phyloP scores from a whole-genome alignment of 2,888 invertebrate species.

The Cantharis lateralis region DNA sequence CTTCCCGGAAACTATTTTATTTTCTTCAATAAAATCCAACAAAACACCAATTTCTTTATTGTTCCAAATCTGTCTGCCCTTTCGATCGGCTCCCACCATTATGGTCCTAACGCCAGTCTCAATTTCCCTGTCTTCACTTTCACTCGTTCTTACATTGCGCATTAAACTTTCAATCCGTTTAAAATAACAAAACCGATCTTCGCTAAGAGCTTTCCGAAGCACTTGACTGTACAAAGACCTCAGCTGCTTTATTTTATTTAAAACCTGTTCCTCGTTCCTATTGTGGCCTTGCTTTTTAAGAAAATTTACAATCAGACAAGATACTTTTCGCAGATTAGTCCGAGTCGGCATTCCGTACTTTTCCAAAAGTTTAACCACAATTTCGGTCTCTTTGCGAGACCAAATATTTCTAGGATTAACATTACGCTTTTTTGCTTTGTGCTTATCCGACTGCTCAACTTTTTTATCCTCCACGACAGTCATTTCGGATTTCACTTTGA shows the following conservation, averaged over 20 bases:
- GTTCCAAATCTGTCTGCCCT: slow-evolving; percentile 27
- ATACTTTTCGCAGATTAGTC: slow-evolving; percentile 21
- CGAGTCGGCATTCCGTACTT: slow-evolving; percentile 27
- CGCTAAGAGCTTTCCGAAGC: slow-evolving; percentile 17
- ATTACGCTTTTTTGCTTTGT: slow-evolving; percentile 7
- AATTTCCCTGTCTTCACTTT: not conserved
- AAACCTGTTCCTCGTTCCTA: slow-evolving; percentile 28
- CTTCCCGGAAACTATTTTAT: slow-evolving; percentile 18
- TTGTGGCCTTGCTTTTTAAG: slow-evolving; percentile 26
- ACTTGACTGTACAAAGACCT: slow-evolving; percentile 25
- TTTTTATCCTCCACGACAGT: slow-evolving; percentile 27
- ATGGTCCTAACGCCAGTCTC: not conserved
- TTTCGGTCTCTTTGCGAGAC: slow-evolving; percentile 30
- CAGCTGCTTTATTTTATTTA: slow-evolving; percentile 32
- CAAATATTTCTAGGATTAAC: slow-evolving; percentile 24
- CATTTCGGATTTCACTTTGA: slow-evolving; percentile 21
- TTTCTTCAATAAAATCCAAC: slow-evolving; percentile 25
- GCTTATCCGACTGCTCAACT: slow-evolving; percentile 15
- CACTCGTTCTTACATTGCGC: not conserved
- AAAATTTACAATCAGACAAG: slow-evolving; percentile 22
- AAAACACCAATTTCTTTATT: slow-evolving; percentile 18
- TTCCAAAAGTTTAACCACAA: slow-evolving; percentile 27
- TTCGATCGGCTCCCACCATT: slow-evolving; percentile 1
- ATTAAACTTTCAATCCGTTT: slow-evolving; percentile 24
- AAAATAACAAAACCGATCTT: slow-evolving; percentile 30